Evolutionary conservation across 2,797 vertebrate genomes (phyloP), one percentile per base, ranked within the genome.

Genomic region (Nyctalus aviator): DNA sequence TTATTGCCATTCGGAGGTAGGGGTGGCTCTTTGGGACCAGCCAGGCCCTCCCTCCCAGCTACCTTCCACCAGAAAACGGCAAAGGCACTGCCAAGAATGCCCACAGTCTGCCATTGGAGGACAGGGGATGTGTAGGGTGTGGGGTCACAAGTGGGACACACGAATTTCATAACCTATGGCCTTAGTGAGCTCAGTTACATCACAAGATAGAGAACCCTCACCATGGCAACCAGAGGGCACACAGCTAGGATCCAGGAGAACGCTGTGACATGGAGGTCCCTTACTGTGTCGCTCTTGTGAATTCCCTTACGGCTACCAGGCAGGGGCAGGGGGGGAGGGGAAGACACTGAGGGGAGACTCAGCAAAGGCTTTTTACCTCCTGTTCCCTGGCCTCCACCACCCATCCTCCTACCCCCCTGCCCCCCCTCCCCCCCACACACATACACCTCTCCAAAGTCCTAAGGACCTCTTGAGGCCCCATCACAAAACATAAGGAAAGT

Each of bases 351-450:
- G 44, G 8, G 35, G 17, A 62, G 6, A 37, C n/a, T 30, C 59
- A 12, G 11, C n/a, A 25, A 30, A 37, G 30, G 7, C 59, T 27
- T 13, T 50, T 59, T 23, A 15, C 44, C 62, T 55, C 82, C 55
- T 13, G 20, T 0, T 21, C 55, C 21, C 1, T 0, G 44, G 9
- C 30, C 13, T 15, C 2, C 3, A 53, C 8, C 23, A n/a, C 46
- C 59, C 32, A 37, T 8, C 55, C 27, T 30, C 37, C 55, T 81
- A n/a, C 8, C 3, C 1, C 3, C 37, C n/a, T n/a, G n/a, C n/a
- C 12, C 7, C 20, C 7, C 7, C n/a, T 7, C 14, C 30, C 35
- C 35, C 35, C 35, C 37, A 41, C 37, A 41, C 6, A 41, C 37
- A 41, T 6, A 41, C 37, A 20, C 37, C 30, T 82, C 32, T 69